Conservation (phyloP, 1,140 invertebrate species). For the Leguminivora glycinivorella region DNA sequence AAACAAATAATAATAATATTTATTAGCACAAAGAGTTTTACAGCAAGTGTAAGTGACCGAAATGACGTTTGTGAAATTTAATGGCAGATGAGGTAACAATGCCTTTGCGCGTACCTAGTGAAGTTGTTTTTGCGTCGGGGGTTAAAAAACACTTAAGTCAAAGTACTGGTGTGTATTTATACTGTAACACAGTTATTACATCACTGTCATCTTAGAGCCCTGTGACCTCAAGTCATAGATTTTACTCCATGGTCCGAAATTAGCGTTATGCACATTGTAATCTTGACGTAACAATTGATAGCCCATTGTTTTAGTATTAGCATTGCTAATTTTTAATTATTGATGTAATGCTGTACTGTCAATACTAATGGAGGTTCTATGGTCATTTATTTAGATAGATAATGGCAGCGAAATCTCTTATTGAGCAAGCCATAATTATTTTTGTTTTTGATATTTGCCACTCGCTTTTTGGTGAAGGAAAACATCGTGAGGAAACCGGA, state of each 20-base stretch:
- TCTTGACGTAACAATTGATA: background rate
- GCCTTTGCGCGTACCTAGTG: too few species aligned
- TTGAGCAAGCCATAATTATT: too few species aligned
- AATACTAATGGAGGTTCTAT: background rate
- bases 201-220: background rate
- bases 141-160: background rate
- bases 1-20: too few species aligned
- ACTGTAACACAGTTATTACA: background rate
- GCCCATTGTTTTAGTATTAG: background rate
- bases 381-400: background rate
- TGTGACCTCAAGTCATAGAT: background rate
- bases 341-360: background rate
- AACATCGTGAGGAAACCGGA: too few species aligned
- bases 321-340: slow-evolving; percentile 1
- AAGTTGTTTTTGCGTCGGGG: too few species aligned
- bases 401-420: too few species aligned
- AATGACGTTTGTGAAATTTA: too few species aligned
- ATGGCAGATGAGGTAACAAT: too few species aligned
- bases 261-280: background rate
- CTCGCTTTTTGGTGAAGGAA: too few species aligned
- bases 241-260: slow-evolving; percentile 2
- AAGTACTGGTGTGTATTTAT: background rate
- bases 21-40: too few species aligned
- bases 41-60: too few species aligned
- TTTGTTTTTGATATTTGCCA: too few species aligned